Evolutionary conservation across 2,113 vertebrate genomes (phyloP), one percentile per base, ranked within the genome.

Genomic region (Sakesphorus luctuosus): DNA sequence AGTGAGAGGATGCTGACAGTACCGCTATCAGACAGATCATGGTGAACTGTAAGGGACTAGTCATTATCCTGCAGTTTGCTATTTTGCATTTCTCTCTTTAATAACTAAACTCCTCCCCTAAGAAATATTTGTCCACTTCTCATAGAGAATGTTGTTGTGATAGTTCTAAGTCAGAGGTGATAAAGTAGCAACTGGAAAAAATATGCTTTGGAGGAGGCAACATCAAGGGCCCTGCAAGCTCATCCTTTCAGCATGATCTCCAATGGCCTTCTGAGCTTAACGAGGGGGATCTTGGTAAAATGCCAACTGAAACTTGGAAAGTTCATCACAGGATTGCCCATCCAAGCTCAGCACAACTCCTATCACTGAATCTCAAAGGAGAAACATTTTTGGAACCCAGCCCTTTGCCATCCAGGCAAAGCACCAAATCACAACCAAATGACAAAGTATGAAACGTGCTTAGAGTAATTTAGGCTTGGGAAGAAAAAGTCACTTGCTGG

Each of bases 261-360:
- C 56, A 46, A 9, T 21, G 47, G 46, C 18, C 26, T 38, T 82
- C 67, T 47, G 46, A 88, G 52, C 62, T 62, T 24, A 18, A 36
- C 8, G 11, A 94, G n/a, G 24, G 21, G 36, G 35, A 69, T 24
- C 26, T 83, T 88, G 46, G 67, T 84, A 86, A 88, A 84, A 74
- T 88, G 65, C 33, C 85, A 81, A 16, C 24, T 76, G 80, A 43
- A 78, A 36, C 44, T 72, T 76, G 73, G 81, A 50, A 79, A 58
- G 50, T 31, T 86, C 61, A 44, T 74, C 74, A 86, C 14, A 78
- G 28, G 31, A 55, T 43, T 88, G 79, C 31, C 40, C 67, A 25
- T 56, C 61, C 79, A 85, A 90, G 83, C 65, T 81, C 92, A 96
- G 73, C 61, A 58, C 38, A 95, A 47, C 49, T 92, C 85, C 69